Evolutionary conservation across 2,888 invertebrate species (phyloP).

Genomic region (Drosophila putrida): DNA sequence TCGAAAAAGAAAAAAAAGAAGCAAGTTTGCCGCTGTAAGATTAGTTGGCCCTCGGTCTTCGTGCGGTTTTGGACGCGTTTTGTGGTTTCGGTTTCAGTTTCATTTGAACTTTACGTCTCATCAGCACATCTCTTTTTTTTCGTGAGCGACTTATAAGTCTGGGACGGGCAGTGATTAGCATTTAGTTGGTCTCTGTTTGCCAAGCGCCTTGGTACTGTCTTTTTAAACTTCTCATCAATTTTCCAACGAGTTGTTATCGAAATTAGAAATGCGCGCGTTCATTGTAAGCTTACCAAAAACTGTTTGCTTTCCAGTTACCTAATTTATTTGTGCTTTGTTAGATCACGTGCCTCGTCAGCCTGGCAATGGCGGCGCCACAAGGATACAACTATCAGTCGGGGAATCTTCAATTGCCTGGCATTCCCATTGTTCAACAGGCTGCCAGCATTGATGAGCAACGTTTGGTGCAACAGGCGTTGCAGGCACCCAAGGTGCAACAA

Average conservation of each 20-base stretch:
- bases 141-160: constrained; percentile 81
- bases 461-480: constrained; percentile 75
- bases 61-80: constrained; percentile 37
- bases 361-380: constrained; percentile 79
- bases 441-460: constrained; percentile 56
- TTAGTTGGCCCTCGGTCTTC: constrained; percentile 36
- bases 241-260: constrained; percentile 1
- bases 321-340: constrained; percentile 41
- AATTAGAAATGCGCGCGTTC: constrained; percentile 77
- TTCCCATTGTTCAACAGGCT: constrained; percentile 33
- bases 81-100: constrained; percentile 54
- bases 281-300: constrained; percentile 74
- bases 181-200: constrained; percentile 84
- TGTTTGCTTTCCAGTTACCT: background rate
- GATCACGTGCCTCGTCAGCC: constrained; percentile 73
- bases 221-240: constrained; percentile 7
- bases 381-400: constrained; percentile 80
- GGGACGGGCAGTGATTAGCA: constrained; percentile 75
- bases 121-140: constrained; percentile 25
- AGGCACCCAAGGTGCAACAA: constrained; percentile 67
- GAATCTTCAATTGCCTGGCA: constrained; percentile 45
- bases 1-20: constrained; percentile 18
- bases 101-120: constrained; percentile 45
- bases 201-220: constrained; percentile 71
- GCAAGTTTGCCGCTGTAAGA: constrained; percentile 34